Conservation (phyloP, 1,140 invertebrate species). For the Scaptomyza montana region DNA sequence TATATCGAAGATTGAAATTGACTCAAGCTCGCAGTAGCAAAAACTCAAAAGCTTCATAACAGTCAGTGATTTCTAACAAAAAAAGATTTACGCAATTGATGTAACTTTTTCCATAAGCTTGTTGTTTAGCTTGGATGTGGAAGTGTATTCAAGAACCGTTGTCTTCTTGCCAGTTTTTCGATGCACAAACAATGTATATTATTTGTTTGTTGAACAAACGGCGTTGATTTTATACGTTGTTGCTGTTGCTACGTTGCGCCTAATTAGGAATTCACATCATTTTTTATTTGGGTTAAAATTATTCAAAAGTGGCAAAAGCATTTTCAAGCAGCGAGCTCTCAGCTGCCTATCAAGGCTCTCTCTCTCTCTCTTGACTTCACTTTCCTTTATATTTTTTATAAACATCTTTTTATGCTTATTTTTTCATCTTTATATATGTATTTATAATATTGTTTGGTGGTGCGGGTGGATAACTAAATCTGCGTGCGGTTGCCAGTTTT, state of each 20-base stretch:
- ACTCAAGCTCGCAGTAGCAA: too few species aligned
- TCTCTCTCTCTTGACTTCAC: background rate
- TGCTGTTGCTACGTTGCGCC: constrained; percentile 49
- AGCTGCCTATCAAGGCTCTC: constrained; percentile 49
- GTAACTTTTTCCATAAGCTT: too few species aligned
- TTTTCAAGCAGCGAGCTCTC: constrained; percentile 38
- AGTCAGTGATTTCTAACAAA: too few species aligned
- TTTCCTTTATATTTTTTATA: constrained; percentile 22
- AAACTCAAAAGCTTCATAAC: too few species aligned
- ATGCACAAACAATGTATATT: constrained; percentile 3
- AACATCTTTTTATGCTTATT: constrained; percentile 23
- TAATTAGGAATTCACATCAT: constrained; percentile 83
- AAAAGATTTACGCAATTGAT: too few species aligned
- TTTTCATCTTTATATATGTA: constrained; percentile 4
- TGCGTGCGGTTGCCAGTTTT: constrained; percentile 39
- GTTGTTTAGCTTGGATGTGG: background rate
- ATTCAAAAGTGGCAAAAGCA: constrained; percentile 77
- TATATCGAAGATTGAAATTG: too few species aligned
- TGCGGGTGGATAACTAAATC: constrained; percentile 44
- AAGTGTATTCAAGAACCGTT: constrained; percentile 20
- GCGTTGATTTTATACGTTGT: constrained; percentile 62
- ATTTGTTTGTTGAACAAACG: constrained; percentile 51
- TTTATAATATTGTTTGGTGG: background rate
- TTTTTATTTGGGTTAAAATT: constrained; percentile 83
- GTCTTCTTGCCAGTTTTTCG: background rate